Percentiles rank a stretch among this genome's conserved stretches.
These are phyloP conservation scores for Henicopernis longicauda DNA, from an alignment of 2,113 vertebrate genomes.

Conservation along the genomic window DNA sequence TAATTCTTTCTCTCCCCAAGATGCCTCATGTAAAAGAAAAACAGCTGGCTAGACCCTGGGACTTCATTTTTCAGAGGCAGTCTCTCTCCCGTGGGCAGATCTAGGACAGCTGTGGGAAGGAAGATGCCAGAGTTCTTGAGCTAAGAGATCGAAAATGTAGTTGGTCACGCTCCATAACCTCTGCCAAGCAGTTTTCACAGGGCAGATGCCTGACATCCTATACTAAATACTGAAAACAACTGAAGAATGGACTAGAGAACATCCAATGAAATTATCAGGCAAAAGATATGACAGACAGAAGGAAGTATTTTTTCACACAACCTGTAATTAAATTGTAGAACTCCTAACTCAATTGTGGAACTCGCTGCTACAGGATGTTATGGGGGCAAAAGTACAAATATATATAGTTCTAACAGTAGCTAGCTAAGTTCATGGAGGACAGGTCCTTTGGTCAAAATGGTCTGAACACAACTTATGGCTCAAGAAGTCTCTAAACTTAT, in stretches of 20 bases:
- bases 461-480: background rate
- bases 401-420: background rate
- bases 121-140: background rate
- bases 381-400: background rate
- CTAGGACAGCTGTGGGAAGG: conserved; percentile 23
- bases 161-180: background rate
- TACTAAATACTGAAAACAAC: background rate
- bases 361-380: background rate
- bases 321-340: background rate
- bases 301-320: conserved; percentile 44
- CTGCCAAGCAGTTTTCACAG: background rate
- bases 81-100: background rate
- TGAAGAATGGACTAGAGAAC: background rate
- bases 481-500: background rate
- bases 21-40: background rate
- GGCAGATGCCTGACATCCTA: background rate
- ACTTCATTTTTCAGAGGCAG: background rate
- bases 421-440: background rate
- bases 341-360: background rate
- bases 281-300: background rate
- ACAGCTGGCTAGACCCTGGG: background rate
- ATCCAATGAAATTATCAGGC: background rate
- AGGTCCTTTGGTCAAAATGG: background rate
- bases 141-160: background rate
- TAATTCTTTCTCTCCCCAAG: background rate